A percentile compares a stretch with the other conserved stretches of the same genome.
Evolutionary conservation across 2,888 invertebrate species (phyloP).

Genomic region (Taenaris catops): DNA sequence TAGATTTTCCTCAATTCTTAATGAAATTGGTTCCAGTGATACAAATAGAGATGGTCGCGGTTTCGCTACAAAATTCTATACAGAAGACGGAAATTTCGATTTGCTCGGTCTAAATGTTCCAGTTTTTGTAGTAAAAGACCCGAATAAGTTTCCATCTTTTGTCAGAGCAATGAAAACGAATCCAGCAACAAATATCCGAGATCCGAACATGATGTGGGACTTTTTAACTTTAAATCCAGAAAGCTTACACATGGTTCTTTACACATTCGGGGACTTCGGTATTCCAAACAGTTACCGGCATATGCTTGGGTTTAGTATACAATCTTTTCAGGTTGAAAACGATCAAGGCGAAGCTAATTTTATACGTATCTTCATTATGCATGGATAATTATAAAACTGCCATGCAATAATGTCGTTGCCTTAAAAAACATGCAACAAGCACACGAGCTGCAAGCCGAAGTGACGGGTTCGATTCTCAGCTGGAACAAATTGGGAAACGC

Average conservation of each 20-base stretch:
- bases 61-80: conserved; percentile 80
- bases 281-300: conserved; percentile 91
- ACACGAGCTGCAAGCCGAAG: too few species aligned
- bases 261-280: conserved; percentile 91
- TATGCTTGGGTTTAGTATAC: conserved; percentile 95
- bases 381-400: too few species aligned
- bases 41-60: conserved; percentile 86
- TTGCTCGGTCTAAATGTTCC: conserved; percentile 42
- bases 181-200: conserved; percentile 64
- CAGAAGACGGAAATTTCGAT: conserved; percentile 87
- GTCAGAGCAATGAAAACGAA: conserved; percentile 77
- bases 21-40: not conserved
- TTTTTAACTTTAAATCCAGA: conserved; percentile 77
- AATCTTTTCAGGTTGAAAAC: conserved; percentile 93
- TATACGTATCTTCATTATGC: too few species aligned
- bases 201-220: conserved; percentile 66
- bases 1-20: not conserved
- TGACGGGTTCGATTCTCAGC: too few species aligned
- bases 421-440: too few species aligned
- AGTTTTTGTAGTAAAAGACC: conserved; percentile 67
- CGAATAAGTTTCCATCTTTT: conserved; percentile 48
- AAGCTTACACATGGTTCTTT: conserved; percentile 85
- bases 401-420: too few species aligned
- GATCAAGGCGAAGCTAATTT: conserved; percentile 82
- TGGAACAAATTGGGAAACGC: too few species aligned